Percentiles rank a stretch among this genome's conserved stretches.
phyloP scores from a whole-genome alignment of 2,888 invertebrate genomes.

The Drosophila falleni region DNA sequence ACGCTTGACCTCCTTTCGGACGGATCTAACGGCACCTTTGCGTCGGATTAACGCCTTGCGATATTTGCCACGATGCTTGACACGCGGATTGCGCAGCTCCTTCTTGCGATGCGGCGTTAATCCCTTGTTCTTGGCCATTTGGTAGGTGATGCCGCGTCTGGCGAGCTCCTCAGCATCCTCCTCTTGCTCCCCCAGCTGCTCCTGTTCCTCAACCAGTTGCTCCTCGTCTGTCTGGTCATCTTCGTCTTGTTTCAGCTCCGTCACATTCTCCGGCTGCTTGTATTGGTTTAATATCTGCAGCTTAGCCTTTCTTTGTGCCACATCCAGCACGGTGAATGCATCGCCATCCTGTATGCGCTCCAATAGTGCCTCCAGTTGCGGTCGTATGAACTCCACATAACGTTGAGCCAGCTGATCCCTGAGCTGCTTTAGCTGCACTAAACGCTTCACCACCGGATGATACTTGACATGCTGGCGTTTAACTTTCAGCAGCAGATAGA shows the following conservation, averaged over 20 bases:
- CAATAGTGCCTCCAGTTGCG: conserved; percentile 89
- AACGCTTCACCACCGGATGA: conserved; percentile 95
- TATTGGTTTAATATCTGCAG: conserved; percentile 64
- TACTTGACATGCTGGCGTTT: conserved; percentile 90
- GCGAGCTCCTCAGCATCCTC: conserved; percentile 81
- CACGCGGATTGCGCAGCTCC: conserved; percentile 96
- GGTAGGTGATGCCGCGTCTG: conserved; percentile 95
- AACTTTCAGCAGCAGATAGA: conserved; percentile 94
- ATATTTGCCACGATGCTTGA: conserved; percentile 96
- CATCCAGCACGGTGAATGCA: conserved; percentile 70
- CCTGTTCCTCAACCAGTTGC: conserved; percentile 81
- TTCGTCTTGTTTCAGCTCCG: conserved; percentile 83
- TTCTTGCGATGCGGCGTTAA: conserved; percentile 96
- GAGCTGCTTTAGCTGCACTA: conserved; percentile 92
- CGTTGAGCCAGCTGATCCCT: conserved; percentile 90
- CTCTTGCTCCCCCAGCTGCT: conserved; percentile 85
- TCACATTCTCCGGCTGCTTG: conserved; percentile 3
- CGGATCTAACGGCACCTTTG: conserved; percentile 96
- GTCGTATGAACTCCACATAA: conserved; percentile 89
- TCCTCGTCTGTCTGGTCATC: conserved; percentile 85
- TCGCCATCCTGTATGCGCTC: conserved; percentile 86
- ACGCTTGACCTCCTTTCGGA: conserved; percentile 91
- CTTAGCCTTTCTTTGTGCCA: conserved; percentile 57
- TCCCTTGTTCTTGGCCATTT: conserved; percentile 98
- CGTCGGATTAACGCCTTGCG: conserved; percentile 96